Evolutionary conservation across 1,140 invertebrate genomes (phyloP), one percentile per base, ranked within the genome.

Genomic region (Orius insidiosus): DNA sequence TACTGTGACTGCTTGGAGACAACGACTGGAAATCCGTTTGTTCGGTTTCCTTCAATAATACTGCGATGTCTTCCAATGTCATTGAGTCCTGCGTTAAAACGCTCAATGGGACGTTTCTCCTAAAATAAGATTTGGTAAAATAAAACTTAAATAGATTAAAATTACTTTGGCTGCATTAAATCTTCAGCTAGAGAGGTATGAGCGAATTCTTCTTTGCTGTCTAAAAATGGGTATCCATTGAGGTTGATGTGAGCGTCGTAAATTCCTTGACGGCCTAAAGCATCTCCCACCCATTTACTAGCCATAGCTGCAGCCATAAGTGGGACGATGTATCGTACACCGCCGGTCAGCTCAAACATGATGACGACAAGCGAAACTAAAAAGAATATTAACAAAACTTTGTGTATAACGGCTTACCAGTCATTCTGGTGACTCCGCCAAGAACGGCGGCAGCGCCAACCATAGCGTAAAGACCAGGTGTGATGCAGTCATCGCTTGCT

Each of bases 241-340:
- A 99, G 68, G 10, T 82, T 80, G 54, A 99, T 98, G 60, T 98
- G 94, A 2, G 94, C 94, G 68, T 98, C 96, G 63, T 98, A 98
- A 47, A 98, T 95, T 52, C 93, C 93, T 56, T 81, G 73, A 54
- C 83, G 74, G 0, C 86, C 89, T 1, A 98, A 69, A 2, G 94
- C 94, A 68, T 99, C 96, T 5, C 94, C 95, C 8, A 98, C 92
- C 96, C 96, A 99, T 68, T 99, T 99, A 56, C 89, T 92, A 1
- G 94, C 92, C 94, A 99, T 98, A 0, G 88, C 89, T 14, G 95
- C 93, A 1, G 88, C 88, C 96, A 99, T 99, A 38, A 98, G 66
- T 0, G 95, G 95, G 18, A 99, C 94, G 57, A 99, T 99, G 63
- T 98, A 98, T 16, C 93, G 71, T 1, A 98, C 85, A 13, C 87